phyloP scores from a whole-genome alignment of 2,888 invertebrate species.

The Hofmannophila pseudospretella region DNA sequence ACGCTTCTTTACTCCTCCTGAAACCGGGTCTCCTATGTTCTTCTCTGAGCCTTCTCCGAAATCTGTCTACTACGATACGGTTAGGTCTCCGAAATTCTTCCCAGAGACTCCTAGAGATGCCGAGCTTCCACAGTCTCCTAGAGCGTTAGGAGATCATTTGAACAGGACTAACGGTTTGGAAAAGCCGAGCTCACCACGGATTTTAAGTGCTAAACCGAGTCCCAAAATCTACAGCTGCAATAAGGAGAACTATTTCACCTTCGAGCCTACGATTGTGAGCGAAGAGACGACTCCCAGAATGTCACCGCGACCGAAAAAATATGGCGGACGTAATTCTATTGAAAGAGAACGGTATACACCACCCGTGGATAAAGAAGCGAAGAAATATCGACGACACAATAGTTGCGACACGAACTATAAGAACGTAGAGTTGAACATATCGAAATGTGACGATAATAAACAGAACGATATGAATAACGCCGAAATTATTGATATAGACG shows the following conservation, averaged over 20 bases:
- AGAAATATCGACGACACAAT: conserved; percentile 61
- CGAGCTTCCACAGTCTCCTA: conserved; percentile 60
- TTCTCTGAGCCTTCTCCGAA: conserved; percentile 65
- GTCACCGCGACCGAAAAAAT: conserved; percentile 53
- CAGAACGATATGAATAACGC: conserved; percentile 21
- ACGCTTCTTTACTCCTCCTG: conserved; percentile 66
- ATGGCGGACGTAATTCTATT: conserved; percentile 63
- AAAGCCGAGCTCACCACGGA: conserved; percentile 56
- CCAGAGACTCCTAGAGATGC: conserved; percentile 58
- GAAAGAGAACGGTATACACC: conserved; percentile 64
- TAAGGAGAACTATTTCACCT: conserved; percentile 69
- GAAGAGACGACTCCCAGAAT: conserved; percentile 39
- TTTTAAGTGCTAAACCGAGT: conserved; percentile 53
- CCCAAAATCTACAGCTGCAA: conserved; percentile 64
- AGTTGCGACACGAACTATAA: conserved; percentile 68
- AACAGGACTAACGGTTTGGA: conserved; percentile 57
- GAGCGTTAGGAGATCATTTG: conserved; percentile 50
- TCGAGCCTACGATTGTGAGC: conserved; percentile 42
- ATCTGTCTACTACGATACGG: conserved; percentile 67
- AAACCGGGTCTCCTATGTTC: conserved; percentile 62
- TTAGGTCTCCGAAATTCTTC: conserved; percentile 66
- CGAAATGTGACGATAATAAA: conserved; percentile 50
- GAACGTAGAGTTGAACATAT: conserved; percentile 52
- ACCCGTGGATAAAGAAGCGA: conserved; percentile 59
- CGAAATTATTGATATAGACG: conserved; percentile 39